Evolutionary conservation across 2,797 vertebrate species (phyloP), one percentile per base, ranked within the genome.

Genomic region (Chlorospingus semifuscus): DNA sequence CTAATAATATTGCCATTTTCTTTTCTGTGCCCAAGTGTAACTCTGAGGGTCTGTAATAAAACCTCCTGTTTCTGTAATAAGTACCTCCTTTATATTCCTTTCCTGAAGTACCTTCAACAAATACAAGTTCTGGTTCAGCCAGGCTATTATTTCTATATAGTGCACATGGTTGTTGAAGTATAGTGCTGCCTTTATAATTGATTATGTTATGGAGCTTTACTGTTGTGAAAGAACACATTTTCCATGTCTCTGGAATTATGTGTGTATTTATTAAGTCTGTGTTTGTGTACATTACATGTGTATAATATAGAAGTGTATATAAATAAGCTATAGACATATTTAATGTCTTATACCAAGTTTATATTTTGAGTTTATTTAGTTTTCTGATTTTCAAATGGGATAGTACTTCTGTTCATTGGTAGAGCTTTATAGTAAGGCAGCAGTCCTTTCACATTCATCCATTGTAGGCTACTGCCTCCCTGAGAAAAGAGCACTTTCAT

Each of bases 401-500:
- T 47, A 6, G 18, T 76, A 5, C 52, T 89, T 18, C 23, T 49
- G 26, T 79, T 65, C 20, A 3, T 55, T 30, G 70, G 39, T 57
- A 17, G 27, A 52, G 59, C 21, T 69, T 69, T 41, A 8, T 44
- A 77, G 34, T 87, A 75, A 39, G 42, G 81, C 65, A 86, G 23
- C 78, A 63, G 52, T 59, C 66, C 75, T 68, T 93, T 92, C 34
- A 18, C 7, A 1, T 89, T 91, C 64, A 84, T 91, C 84, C 4
- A 3, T 56, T 94, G 78, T 63, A 63, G 92, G 75, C 71, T 24
- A 3, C 63, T 76, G 74, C 89, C 66, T 96, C 34, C 70, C 71
- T 77, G 89, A 76, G 71, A 96, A 84, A 75, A 88, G 60, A 93
- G 34, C 64, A 29, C 75, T 95, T 94, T 65, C 75, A 92, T 93